Conservation (phyloP, 2,797 vertebrate genomes). For the Eulemur mongoz region DNA sequence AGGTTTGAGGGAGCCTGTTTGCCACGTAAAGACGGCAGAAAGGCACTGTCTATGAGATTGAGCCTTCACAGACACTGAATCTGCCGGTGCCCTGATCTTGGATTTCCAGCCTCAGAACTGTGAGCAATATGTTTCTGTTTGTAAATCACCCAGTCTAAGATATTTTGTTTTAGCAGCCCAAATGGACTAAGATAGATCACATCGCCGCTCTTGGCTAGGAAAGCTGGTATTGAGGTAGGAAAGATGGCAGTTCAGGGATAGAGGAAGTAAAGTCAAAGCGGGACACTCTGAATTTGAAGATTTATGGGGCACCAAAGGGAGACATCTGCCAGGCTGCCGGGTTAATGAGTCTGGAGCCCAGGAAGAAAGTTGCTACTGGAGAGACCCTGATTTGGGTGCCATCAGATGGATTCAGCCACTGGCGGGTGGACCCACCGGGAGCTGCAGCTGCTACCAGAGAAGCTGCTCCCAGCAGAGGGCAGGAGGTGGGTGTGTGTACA, state of each 20-base stretch:
- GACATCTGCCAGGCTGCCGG: too few species aligned
- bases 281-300: background rate
- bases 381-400: background rate
- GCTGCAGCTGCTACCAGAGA: background rate
- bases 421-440: background rate
- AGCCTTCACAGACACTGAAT: background rate
- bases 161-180: background rate
- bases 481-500: background rate
- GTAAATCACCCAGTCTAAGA: background rate
- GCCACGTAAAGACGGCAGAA: background rate
- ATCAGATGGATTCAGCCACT: background rate
- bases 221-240: background rate
- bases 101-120: background rate
- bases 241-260: background rate
- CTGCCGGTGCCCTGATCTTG: background rate
- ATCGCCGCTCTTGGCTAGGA: background rate
- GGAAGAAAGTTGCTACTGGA: background rate
- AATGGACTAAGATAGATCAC: background rate
- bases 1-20: too few species aligned
- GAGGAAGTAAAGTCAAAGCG: background rate
- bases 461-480: background rate
- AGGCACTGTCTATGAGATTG: background rate
- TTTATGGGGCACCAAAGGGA: background rate
- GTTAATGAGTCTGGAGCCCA: background rate
- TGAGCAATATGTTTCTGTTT: background rate